Evolutionary conservation across 2,797 vertebrate genomes (phyloP).

Genomic region (Menidia menidia): DNA sequence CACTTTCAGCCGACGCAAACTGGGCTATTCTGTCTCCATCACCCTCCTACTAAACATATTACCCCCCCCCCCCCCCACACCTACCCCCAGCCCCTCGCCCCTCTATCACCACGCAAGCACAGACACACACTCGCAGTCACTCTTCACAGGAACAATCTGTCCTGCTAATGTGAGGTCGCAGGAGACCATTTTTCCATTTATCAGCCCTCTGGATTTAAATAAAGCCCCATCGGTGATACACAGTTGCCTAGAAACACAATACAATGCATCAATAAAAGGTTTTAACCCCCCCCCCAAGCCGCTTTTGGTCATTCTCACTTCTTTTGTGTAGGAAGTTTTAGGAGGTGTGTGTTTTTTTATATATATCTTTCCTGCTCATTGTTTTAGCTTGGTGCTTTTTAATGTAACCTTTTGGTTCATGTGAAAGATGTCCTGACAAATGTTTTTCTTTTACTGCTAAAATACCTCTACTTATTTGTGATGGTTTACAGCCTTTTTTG

Average conservation of each 20-base stretch:
- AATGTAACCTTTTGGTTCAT: conserved; percentile 16
- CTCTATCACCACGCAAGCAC: conserved; percentile 5
- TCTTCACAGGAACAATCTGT: conserved; percentile 74
- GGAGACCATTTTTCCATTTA: conserved; percentile 67
- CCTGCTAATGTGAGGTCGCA: conserved; percentile 67
- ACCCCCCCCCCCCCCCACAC: conserved; percentile 15
- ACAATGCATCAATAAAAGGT: conserved; percentile 62
- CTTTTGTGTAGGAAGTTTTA: conserved; percentile 17
- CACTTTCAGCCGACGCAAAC: conserved; percentile 40
- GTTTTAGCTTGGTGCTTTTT: conserved; percentile 17
- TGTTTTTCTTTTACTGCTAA: not conserved
- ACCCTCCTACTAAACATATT: conserved; percentile 51
- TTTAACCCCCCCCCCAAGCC: conserved; percentile 44
- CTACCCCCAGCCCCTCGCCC: conserved; percentile 3
- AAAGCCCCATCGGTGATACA: conserved; percentile 66
- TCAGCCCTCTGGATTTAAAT: conserved; percentile 77
- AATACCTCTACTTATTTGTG: not conserved
- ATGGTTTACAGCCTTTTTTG: not conserved
- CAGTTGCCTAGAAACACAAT: conserved; percentile 77
- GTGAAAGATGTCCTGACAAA: conserved; percentile 30
- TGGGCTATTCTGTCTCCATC: conserved; percentile 24
- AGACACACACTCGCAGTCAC: conserved; percentile 42
- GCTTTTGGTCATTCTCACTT: conserved; percentile 33
- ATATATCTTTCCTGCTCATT: no score
- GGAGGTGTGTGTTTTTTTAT: no score